phyloP scores from a whole-genome alignment of 2,888 invertebrate species.

The Cheilosia pagana region DNA sequence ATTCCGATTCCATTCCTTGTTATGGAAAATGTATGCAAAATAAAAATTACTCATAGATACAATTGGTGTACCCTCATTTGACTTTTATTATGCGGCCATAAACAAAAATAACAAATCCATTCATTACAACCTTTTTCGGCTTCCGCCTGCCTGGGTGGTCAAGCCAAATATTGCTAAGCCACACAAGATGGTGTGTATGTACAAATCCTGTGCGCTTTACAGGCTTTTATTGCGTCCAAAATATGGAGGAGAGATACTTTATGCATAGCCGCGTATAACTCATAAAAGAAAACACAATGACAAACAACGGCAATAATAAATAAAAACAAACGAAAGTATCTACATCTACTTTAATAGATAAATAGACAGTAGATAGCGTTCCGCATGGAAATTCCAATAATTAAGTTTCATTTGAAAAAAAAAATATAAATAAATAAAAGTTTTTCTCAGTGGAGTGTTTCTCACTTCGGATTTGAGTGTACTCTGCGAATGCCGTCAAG shows the following conservation, averaged over 20 bases:
- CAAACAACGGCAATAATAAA: constrained; percentile 40
- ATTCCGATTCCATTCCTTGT: constrained; percentile 20
- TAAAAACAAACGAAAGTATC: constrained; percentile 61
- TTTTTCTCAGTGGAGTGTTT: constrained; percentile 31
- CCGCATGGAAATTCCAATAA: constrained; percentile 62
- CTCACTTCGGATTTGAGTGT: constrained; percentile 19
- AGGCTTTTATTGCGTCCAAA: constrained; percentile 12
- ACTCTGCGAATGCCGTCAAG: constrained; percentile 16
- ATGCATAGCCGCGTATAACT: constrained; percentile 51
- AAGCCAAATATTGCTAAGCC: constrained; percentile 24
- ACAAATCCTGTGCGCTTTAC: neutral
- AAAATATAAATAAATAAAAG: constrained; percentile 13
- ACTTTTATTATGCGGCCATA: constrained; percentile 39
- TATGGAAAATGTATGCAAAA: neutral
- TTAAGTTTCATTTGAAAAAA: constrained; percentile 41
- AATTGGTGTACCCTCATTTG: constrained; percentile 38
- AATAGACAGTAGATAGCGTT: constrained; percentile 50
- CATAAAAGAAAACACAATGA: constrained; percentile 41
- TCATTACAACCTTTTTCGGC: constrained; percentile 34
- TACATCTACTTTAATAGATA: constrained; percentile 41
- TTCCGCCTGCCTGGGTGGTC: constrained; percentile 25
- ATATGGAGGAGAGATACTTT: constrained; percentile 43
- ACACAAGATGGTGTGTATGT: neutral
- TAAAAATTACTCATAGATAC: constrained; percentile 40
- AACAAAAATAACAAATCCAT: constrained; percentile 37